Evolutionary conservation across 2,797 vertebrate species (phyloP), one percentile per base, ranked within the genome.

Genomic region (Intellagama lesueurii): DNA sequence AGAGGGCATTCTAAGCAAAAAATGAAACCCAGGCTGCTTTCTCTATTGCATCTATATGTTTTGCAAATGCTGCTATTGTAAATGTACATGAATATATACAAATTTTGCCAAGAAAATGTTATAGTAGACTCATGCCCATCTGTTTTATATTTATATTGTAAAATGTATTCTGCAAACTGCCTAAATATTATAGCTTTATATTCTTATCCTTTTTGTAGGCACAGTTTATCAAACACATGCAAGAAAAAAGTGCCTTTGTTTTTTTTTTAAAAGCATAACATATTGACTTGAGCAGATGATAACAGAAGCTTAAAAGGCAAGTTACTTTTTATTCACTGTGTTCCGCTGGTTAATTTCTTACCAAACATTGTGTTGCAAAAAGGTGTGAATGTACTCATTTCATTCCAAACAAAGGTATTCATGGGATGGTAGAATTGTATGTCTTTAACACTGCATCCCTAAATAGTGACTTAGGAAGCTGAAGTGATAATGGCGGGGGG

Each of bases 61-160:
- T 92, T 0, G 1, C 91, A 73, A 82, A 85, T 94, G 95, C 96
- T 96, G 95, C 95, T 96, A 93, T 92, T 95, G 69, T 85, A 95
- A 93, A 86, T 95, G 92, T 95, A 92, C 90, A 7, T 81, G 93
- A 93, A 78, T 82, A 82, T 93, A 93, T 91, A 93, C 75, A 87
- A 91, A 96, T 92, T 94, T 79, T 94, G 89, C 85, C 72, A 66
- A 92, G 94, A 88, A 40, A 73, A 85, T 95, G 92, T 94, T 94
- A 92, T 90, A 56, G 83, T 90, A 90, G 88, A 93, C 72, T 47
- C 11, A 0, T 83, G 47, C 91, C 90, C 90, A 92, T 75, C 77
- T 90, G 75, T 86, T 88, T 94, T 93, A 86, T 95, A 94, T 95
- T 95, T 96, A 91, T 95, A 94, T 94, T 91, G 91, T 94, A 90